Evolutionary conservation across 2,888 invertebrate species (phyloP).

Genomic region (Rugalucina vietnamica): DNA sequence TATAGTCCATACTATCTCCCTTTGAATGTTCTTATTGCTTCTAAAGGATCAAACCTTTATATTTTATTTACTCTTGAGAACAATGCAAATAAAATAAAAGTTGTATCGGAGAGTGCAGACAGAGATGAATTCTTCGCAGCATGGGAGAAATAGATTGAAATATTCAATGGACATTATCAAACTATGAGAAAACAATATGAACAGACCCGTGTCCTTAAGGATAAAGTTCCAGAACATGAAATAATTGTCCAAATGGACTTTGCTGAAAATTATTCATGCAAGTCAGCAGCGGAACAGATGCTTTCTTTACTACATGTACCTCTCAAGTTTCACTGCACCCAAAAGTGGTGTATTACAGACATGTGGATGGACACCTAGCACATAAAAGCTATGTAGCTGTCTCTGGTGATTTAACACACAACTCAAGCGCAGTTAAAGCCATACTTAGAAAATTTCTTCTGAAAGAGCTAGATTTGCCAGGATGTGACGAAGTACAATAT

Average conservation of each 20-base stretch:
- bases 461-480: slow-evolving; percentile 10
- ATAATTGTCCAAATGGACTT: slow-evolving; percentile 60
- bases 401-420: slow-evolving; percentile 45
- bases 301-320: slow-evolving; percentile 43
- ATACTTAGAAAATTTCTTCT: slow-evolving; percentile 33
- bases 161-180: slow-evolving; percentile 12
- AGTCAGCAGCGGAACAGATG: slow-evolving; percentile 47
- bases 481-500: slow-evolving; percentile 28
- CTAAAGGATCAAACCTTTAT: no score
- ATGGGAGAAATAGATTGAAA: slow-evolving; percentile 11
- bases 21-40: no score
- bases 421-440: slow-evolving; percentile 40
- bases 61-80: no score
- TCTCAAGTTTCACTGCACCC: slow-evolving; percentile 45
- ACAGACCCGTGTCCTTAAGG: slow-evolving; percentile 36
- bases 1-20: no score
- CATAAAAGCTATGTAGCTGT: slow-evolving; percentile 49
- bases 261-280: slow-evolving; percentile 62
- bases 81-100: slow-evolving; percentile 26
- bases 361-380: slow-evolving; percentile 1
- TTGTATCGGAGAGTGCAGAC: neutral
- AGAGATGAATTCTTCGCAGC: slow-evolving; percentile 23
- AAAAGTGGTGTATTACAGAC: slow-evolving; percentile 35
- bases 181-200: slow-evolving; percentile 34
- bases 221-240: slow-evolving; percentile 30